Conservation (phyloP, 2,113 vertebrate species). For the Lycaon pictus region DNA sequence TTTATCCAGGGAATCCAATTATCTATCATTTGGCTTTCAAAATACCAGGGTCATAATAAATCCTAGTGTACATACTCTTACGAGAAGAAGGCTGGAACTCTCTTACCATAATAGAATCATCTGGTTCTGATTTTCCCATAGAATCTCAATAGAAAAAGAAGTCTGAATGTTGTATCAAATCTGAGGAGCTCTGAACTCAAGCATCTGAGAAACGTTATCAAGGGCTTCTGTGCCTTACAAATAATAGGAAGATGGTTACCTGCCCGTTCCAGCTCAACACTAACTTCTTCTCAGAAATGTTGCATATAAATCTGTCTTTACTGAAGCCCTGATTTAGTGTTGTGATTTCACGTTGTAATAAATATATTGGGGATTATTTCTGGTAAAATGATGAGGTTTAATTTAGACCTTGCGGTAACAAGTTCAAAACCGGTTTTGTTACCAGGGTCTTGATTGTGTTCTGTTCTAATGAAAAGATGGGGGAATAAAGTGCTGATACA, state of each 20-base stretch:
- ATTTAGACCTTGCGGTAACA: not conserved
- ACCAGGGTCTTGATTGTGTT: not conserved
- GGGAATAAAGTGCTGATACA: not conserved
- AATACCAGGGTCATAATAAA: not conserved
- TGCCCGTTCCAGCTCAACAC: not conserved
- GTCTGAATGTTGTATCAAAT: not conserved
- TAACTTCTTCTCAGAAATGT: not conserved
- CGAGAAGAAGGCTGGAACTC: not conserved
- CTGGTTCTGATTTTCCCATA: conserved; percentile 13
- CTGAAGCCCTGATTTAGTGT: not conserved
- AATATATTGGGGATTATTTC: not conserved
- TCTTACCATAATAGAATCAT: not conserved
- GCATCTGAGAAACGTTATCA: not conserved
- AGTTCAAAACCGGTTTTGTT: not conserved
- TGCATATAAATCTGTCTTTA: not conserved
- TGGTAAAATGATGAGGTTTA: not conserved
- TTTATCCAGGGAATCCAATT: not conserved
- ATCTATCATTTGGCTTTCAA: conserved; percentile 27
- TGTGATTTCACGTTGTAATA: not conserved
- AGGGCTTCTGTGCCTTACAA: not conserved
- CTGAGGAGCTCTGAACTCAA: not conserved
- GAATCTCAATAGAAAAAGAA: not conserved
- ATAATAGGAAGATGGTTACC: not conserved
- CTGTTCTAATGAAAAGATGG: not conserved
- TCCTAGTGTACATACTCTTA: accelerated